Percentiles rank a stretch among this genome's conserved stretches.
Evolutionary conservation across 2,113 vertebrate genomes (phyloP).

Genomic region (Anas platyrhynchos): DNA sequence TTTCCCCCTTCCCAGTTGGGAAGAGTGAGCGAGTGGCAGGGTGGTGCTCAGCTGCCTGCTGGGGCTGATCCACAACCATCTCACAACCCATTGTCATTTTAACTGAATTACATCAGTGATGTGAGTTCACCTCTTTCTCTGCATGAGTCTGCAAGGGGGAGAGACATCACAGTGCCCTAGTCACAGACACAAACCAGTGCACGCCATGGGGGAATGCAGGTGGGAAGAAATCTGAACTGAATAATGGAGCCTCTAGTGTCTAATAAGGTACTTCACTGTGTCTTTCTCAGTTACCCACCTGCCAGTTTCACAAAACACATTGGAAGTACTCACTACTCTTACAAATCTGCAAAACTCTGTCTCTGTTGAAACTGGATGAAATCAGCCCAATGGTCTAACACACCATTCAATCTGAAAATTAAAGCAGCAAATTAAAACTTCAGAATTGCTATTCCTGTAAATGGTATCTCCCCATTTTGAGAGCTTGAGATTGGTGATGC

Average conservation of each 20-base stretch:
- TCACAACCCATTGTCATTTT: not conserved
- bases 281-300: not conserved
- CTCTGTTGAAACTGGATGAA: not conserved
- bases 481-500: not conserved
- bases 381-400: not conserved
- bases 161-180: not conserved
- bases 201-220: not conserved
- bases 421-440: not conserved
- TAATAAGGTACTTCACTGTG: not conserved
- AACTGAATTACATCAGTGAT: not conserved
- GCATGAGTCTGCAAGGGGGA: not conserved
- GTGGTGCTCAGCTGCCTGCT: too few relatives aligned
- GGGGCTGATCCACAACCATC: too few relatives aligned
- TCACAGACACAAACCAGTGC: not conserved
- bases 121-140: not conserved
- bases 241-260: not conserved
- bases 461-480: not conserved
- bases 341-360: not conserved
- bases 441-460: not conserved
- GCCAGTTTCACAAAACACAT: not conserved
- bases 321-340: not conserved
- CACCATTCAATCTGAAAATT: not conserved
- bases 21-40: too few relatives aligned
- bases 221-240: not conserved
- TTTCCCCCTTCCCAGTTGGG: too few relatives aligned